Conservation (phyloP, 2,888 invertebrate genomes). For the Cheilosia impressa region DNA sequence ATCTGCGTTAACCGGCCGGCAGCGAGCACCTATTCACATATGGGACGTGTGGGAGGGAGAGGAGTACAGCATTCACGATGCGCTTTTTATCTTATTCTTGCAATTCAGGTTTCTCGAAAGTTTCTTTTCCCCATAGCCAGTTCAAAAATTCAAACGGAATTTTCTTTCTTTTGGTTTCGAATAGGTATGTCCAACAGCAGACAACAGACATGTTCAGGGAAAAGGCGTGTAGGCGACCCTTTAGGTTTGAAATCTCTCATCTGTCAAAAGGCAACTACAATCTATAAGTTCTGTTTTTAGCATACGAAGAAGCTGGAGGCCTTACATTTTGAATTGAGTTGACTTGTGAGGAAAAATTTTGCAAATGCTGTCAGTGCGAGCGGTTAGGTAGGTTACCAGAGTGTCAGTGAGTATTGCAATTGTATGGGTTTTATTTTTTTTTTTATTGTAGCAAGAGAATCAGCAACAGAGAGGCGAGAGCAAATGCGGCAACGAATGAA, state of each 20-base stretch:
- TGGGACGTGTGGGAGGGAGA: constrained; percentile 7
- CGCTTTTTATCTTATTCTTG: constrained; percentile 22
- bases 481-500: constrained; percentile 31
- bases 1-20: constrained; percentile 55
- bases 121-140: not conserved
- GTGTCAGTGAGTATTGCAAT: constrained; percentile 35
- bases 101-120: constrained; percentile 14
- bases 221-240: not conserved
- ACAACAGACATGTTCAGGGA: not conserved
- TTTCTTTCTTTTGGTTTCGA: not conserved
- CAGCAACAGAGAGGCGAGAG: constrained; percentile 51
- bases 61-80: constrained; percentile 13
- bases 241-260: not conserved
- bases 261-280: not conserved
- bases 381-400: not conserved
- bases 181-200: not conserved
- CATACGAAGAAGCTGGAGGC: not conserved
- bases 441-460: constrained; percentile 24
- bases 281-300: not conserved
- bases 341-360: not conserved
- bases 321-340: not conserved
- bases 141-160: constrained; percentile 7
- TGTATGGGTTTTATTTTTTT: constrained; percentile 40
- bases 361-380: not conserved
- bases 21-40: constrained; percentile 36